Percentiles rank a stretch among this genome's conserved stretches.
phyloP scores from a whole-genome alignment of 2,888 invertebrate species.

The Anaspis maculata region DNA sequence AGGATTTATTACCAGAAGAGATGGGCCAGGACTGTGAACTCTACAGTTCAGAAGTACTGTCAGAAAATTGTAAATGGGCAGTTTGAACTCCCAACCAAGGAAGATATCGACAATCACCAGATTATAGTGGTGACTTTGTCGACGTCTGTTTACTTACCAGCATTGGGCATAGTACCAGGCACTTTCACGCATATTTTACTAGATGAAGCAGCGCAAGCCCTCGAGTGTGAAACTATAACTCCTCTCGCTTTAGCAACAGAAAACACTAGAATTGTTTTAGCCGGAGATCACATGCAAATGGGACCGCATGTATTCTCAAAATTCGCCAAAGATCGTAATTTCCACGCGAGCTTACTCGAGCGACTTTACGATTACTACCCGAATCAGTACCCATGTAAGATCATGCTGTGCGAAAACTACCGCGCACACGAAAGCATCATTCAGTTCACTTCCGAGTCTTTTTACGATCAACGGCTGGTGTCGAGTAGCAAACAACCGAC shows the following conservation, averaged over 20 bases:
- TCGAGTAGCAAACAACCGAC: slow-evolving; percentile 63
- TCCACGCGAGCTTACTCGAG: slow-evolving; percentile 68
- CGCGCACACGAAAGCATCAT: slow-evolving; percentile 76
- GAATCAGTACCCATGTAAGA: slow-evolving; percentile 64
- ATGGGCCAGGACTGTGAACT: slow-evolving; percentile 70
- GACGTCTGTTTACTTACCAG: slow-evolving; percentile 66
- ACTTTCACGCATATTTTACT: slow-evolving; percentile 73
- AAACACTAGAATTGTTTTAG: slow-evolving; percentile 66
- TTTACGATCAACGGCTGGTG: slow-evolving; percentile 69
- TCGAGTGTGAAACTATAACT: slow-evolving; percentile 79
- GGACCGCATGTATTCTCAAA: slow-evolving; percentile 74
- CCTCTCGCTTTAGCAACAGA: slow-evolving; percentile 66
- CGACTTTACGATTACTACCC: slow-evolving; percentile 71
- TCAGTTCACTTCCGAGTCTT: slow-evolving; percentile 70
- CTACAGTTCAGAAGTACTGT: slow-evolving; percentile 54
- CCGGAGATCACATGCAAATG: slow-evolving; percentile 81
- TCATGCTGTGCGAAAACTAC: slow-evolving; percentile 74
- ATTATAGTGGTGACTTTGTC: slow-evolving; percentile 73
- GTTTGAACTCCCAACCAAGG: slow-evolving; percentile 63
- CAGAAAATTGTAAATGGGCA: too few relatives aligned
- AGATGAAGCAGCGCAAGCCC: slow-evolving; percentile 81
- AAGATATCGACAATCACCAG: slow-evolving; percentile 61
- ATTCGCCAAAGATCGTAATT: slow-evolving; percentile 59
- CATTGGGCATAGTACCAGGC: slow-evolving; percentile 58
- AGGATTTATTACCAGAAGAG: slow-evolving; percentile 73